Conservation (phyloP, 2,888 invertebrate species). For the Polyommatus icarus region DNA sequence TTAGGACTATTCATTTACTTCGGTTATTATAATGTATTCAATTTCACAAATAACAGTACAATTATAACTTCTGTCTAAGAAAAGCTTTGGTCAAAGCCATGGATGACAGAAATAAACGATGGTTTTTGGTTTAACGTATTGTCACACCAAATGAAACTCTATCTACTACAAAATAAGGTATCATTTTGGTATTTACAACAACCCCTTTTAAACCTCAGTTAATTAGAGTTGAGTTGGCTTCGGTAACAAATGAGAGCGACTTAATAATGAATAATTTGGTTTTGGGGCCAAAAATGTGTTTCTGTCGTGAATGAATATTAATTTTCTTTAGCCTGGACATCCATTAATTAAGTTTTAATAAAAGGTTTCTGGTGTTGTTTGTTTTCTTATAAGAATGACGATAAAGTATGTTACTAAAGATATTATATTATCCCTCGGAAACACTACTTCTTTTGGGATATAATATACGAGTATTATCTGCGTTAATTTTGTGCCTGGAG, state of each 20-base stretch:
- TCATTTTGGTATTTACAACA: no score
- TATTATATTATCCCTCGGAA: no score
- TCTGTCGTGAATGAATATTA: constrained; percentile 10
- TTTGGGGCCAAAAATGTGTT: constrained; percentile 3
- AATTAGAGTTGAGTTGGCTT: constrained; percentile 14
- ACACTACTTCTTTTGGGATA: no score
- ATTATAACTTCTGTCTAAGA: not conserved
- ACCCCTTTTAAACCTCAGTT: constrained; percentile 25
- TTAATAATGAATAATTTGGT: constrained; percentile 28
- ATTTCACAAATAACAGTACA: not conserved
- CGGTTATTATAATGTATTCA: not conserved
- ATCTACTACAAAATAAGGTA: not conserved
- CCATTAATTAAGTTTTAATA: not conserved
- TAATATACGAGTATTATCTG: no score
- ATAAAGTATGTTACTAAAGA: no score
- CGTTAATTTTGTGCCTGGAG: no score
- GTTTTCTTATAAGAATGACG: no score
- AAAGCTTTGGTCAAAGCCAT: constrained; percentile 25
- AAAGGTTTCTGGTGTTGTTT: not conserved
- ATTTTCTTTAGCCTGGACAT: not conserved
- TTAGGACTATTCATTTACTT: not conserved
- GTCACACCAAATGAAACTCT: not conserved
- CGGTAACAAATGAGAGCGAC: not conserved
- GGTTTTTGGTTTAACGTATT: not conserved
- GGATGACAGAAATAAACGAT: not conserved